Evolutionary conservation across 2,888 invertebrate genomes (phyloP).

Genomic region (Lissonota sp.): DNA sequence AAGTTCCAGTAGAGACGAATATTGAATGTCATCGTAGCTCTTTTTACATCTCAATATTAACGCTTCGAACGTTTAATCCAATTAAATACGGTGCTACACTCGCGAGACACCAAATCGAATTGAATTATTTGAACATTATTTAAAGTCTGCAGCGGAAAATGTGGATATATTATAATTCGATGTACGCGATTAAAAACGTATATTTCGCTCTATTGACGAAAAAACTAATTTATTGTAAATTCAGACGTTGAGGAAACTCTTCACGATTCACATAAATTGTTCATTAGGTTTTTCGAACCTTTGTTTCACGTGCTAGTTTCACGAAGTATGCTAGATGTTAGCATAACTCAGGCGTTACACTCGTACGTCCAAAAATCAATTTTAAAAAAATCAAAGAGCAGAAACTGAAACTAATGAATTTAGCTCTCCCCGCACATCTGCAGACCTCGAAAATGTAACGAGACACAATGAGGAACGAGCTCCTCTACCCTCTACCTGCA

Average conservation of each 20-base stretch:
- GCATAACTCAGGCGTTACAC: too few relatives aligned
- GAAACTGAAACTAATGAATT: not conserved
- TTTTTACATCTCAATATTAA: constrained; percentile 41
- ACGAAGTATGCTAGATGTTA: constrained; percentile 1
- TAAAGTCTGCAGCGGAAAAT: not conserved
- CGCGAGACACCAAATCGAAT: not conserved
- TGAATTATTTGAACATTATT: constrained; percentile 18
- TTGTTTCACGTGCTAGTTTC: constrained; percentile 4
- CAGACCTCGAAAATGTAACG: constrained; percentile 64
- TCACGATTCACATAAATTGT: constrained; percentile 10
- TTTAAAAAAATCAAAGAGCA: too few relatives aligned
- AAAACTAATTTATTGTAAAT: too few relatives aligned
- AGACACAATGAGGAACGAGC: constrained; percentile 35
- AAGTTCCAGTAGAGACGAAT: constrained; percentile 38
- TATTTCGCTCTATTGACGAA: too few relatives aligned
- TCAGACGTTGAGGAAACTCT: not conserved
- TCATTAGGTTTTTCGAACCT: not conserved
- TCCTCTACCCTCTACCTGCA: not conserved
- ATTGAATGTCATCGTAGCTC: not conserved
- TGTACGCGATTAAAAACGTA: not conserved
- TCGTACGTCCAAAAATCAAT: too few relatives aligned
- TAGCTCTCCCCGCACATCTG: constrained; percentile 58
- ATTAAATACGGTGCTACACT: constrained; percentile 13
- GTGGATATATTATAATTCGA: constrained; percentile 9
- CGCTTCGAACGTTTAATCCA: constrained; percentile 19